Evolutionary conservation across 2,113 vertebrate species (phyloP).

Genomic region (Aptenodytes patagonicus): DNA sequence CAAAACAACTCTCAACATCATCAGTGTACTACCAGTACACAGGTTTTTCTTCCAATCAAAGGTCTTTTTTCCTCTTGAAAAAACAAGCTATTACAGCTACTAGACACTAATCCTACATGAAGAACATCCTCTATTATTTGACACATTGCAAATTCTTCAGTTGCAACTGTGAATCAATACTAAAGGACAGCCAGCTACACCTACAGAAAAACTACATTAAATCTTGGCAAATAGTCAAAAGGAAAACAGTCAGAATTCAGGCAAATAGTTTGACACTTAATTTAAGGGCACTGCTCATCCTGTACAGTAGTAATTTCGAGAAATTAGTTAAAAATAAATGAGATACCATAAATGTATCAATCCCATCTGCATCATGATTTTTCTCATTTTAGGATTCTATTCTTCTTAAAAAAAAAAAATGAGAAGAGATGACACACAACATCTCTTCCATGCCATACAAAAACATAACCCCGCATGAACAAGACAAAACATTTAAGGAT

Average conservation of each 20-base stretch:
- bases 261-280: not conserved
- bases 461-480: not conserved
- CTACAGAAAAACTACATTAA: not conserved
- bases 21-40: not conserved
- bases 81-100: not conserved
- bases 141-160: not conserved
- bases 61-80: not conserved
- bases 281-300: not conserved
- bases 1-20: not conserved
- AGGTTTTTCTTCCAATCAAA: too few relatives aligned
- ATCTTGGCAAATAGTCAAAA: not conserved
- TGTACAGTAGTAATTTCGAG: not conserved
- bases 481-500: not conserved
- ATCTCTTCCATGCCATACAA: not conserved
- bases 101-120: not conserved
- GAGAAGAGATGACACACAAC: not conserved
- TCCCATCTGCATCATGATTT: not conserved
- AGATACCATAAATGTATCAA: not conserved
- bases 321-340: not conserved
- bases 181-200: not conserved
- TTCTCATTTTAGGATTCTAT: not conserved
- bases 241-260: not conserved
- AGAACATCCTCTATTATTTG: not conserved
- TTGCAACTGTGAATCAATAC: not conserved
- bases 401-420: not conserved